phyloP scores from a whole-genome alignment of 2,888 invertebrate species.

The Strigamia crassipes region DNA sequence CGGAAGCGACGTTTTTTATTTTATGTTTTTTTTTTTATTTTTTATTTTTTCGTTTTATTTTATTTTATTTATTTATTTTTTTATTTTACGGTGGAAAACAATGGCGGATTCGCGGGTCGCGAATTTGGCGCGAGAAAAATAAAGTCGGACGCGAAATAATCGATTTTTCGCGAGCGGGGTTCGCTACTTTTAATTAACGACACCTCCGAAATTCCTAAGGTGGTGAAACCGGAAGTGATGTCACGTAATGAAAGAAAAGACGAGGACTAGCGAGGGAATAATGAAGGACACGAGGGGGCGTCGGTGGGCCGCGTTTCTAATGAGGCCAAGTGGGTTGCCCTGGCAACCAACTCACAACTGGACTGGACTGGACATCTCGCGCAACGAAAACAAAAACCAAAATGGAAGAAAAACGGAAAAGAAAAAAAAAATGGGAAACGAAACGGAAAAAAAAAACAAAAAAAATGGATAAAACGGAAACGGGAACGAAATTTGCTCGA shows the following conservation, averaged over 20 bases:
- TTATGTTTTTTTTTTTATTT: not conserved
- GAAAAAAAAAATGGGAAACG: no score
- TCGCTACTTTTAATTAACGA: not conserved
- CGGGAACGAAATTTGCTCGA: not conserved
- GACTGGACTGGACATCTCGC: conserved; percentile 8
- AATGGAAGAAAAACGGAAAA: not conserved
- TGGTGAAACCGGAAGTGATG: conserved; percentile 10
- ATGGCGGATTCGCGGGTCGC: no score
- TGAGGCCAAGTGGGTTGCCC: conserved; percentile 28
- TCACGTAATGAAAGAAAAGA: conserved; percentile 3
- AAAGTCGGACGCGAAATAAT: no score
- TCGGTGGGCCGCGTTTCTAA: not conserved
- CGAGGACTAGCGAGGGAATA: not conserved
- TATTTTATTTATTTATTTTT: not conserved
- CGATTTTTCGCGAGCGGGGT: not conserved
- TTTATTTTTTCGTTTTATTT: not conserved
- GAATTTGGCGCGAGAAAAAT: no score
- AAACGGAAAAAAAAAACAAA: not conserved
- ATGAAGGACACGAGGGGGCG: conserved; percentile 14
- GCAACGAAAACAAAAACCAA: not conserved
- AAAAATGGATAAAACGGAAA: not conserved
- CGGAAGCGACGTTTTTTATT: not conserved
- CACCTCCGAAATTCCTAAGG: conserved; percentile 10
- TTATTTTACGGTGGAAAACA: not conserved
- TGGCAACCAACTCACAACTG: conserved; percentile 26